Conservation (phyloP, 37 sponge, comb jelly and placozoan species). For the Haliclona indistincta region DNA sequence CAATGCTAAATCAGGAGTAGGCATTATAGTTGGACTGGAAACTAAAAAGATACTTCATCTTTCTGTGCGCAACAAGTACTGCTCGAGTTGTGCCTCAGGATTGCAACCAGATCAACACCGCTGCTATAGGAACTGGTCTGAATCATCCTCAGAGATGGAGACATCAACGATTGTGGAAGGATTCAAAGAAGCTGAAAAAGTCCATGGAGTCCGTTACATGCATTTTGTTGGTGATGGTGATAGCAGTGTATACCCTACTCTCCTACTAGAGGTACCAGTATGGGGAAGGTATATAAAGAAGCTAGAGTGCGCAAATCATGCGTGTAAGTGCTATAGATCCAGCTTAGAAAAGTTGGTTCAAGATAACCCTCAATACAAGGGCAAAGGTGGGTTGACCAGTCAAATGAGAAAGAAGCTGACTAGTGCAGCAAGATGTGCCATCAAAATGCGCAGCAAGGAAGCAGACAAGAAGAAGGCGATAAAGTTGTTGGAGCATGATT, state of each 20-base stretch:
- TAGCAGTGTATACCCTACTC: conserved; percentile 33
- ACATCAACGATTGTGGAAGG: conserved; percentile 53
- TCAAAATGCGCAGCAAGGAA: conserved; percentile 28
- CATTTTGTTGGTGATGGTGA: conserved; percentile 36
- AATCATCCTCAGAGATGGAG: conserved; percentile 46
- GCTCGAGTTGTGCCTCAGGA: conserved; percentile 7
- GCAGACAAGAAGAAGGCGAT: conserved; percentile 21
- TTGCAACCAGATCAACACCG: background rate
- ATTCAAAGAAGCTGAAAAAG: conserved; percentile 27
- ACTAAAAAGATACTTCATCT: conserved; percentile 40
- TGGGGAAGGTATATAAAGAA: conserved; percentile 43
- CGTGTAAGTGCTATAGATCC: conserved; percentile 43
- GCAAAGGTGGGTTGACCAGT: conserved; percentile 28
- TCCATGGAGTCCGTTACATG: conserved; percentile 44
- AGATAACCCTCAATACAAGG: conserved; percentile 50
- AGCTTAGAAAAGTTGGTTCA: conserved; percentile 38
- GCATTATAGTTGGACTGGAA: conserved; percentile 37
- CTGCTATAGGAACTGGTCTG: conserved; percentile 32
- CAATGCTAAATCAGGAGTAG: conserved; percentile 58
- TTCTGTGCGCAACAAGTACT: conserved; percentile 49
- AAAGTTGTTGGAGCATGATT: conserved; percentile 1
- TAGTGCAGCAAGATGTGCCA: conserved; percentile 42
- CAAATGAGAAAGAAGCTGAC: conserved; percentile 17
- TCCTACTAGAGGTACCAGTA: conserved; percentile 19
- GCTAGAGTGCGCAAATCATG: conserved; percentile 60